These are phyloP conservation scores for Poeciliopsis retropinna DNA, from an alignment of 2,113 vertebrate species.

Conservation along the genomic window DNA sequence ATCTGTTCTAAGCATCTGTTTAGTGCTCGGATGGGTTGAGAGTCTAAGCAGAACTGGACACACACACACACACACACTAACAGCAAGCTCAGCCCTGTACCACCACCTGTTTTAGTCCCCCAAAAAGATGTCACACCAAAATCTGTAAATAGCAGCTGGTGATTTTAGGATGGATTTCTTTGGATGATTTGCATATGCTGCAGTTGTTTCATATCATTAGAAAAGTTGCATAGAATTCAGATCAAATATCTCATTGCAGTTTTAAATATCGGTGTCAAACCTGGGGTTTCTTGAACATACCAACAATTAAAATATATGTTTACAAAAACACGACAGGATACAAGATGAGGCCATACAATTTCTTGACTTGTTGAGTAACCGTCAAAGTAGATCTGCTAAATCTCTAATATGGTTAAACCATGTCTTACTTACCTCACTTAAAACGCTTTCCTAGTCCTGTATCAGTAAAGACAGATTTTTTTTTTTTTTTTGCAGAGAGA, in stretches of 20 bases:
- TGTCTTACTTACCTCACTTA: slow-evolving; percentile 39
- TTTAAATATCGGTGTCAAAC: background rate
- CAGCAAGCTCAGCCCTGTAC: slow-evolving; percentile 21
- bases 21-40: too few relatives aligned
- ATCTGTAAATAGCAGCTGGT: slow-evolving; percentile 62
- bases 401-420: background rate
- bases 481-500: background rate
- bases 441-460: slow-evolving; percentile 28
- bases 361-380: background rate
- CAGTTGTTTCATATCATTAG: background rate
- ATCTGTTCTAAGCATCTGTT: too few relatives aligned
- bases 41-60: too few relatives aligned
- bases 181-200: background rate
- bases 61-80: background rate
- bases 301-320: background rate
- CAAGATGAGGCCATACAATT: background rate
- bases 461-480: slow-evolving; percentile 8
- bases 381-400: background rate
- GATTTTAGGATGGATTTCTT: slow-evolving; percentile 31
- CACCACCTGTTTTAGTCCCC: slow-evolving; percentile 60
- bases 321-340: background rate
- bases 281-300: background rate
- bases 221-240: background rate
- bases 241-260: background rate
- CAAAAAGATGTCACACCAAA: slow-evolving; percentile 53